phyloP scores from a whole-genome alignment of 2,888 invertebrate species.

The Platycnemis pennipes region DNA sequence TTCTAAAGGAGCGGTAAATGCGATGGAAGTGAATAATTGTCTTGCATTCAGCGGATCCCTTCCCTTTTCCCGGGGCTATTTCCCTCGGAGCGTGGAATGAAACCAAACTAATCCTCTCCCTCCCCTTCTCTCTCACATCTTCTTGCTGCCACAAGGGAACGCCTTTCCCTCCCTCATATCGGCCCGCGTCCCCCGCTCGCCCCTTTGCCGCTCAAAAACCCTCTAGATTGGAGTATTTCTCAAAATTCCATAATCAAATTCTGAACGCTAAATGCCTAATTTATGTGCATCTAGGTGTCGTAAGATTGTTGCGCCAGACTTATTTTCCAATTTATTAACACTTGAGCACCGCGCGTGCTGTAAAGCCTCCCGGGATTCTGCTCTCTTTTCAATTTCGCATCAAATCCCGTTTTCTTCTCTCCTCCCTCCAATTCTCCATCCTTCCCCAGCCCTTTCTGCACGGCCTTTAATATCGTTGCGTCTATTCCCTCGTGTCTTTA shows the following conservation, averaged over 20 bases:
- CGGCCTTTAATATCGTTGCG: neutral
- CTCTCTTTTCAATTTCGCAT: neutral
- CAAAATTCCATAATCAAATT: neutral
- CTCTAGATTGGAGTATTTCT: neutral
- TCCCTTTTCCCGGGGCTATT: slow-evolving; percentile 6
- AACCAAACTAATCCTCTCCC: neutral
- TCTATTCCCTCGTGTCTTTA: neutral
- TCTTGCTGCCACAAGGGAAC: neutral
- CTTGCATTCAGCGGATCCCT: neutral
- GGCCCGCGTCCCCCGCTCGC: neutral
- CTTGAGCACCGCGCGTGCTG: neutral
- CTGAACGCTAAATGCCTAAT: neutral
- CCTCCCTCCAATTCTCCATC: neutral
- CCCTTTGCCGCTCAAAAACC: neutral
- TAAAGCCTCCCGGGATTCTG: neutral
- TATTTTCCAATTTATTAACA: neutral
- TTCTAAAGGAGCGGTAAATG: neutral
- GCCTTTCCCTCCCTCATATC: neutral
- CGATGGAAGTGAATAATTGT: slow-evolving; percentile 30
- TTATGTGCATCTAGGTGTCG: neutral
- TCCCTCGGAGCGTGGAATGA: slow-evolving; percentile 1
- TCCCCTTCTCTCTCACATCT: neutral
- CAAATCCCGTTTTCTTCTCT: neutral
- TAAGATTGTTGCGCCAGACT: neutral
- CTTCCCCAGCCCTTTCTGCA: neutral